Conservation (phyloP, 2,113 vertebrate genomes). For the Zapus hudsonius region DNA sequence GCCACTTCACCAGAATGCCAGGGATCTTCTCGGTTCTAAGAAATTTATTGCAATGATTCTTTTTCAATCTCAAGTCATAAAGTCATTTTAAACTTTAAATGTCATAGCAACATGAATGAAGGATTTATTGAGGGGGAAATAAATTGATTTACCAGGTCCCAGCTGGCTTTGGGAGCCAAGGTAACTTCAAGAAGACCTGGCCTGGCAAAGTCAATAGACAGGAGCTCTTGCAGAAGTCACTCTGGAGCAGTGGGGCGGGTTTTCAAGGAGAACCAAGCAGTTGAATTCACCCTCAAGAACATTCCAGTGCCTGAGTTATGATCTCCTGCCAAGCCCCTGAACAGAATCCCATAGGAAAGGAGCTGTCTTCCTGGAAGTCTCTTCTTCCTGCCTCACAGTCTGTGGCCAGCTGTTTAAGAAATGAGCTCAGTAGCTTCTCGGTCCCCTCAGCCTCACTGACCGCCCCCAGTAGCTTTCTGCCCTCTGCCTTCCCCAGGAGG, state of each 20-base stretch:
- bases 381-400: neutral
- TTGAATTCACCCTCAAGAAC: neutral
- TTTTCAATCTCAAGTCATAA: conserved; percentile 74
- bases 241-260: neutral
- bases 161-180: neutral
- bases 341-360: neutral
- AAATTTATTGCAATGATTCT: conserved; percentile 68
- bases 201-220: neutral
- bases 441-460: neutral
- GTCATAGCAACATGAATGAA: conserved; percentile 58
- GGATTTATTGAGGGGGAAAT: conserved; percentile 51
- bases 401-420: neutral
- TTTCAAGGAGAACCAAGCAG: neutral
- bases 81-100: conserved; percentile 70
- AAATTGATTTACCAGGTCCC: conserved; percentile 27
- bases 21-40: conserved; percentile 66
- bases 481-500: neutral
- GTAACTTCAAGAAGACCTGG: neutral
- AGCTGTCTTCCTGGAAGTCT: neutral
- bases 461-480: neutral
- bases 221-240: neutral
- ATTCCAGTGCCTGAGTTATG: neutral
- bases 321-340: neutral
- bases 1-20: conserved; percentile 74
- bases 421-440: no score